Conservation (phyloP, 2,113 vertebrate species). For the Struthio camelus region DNA sequence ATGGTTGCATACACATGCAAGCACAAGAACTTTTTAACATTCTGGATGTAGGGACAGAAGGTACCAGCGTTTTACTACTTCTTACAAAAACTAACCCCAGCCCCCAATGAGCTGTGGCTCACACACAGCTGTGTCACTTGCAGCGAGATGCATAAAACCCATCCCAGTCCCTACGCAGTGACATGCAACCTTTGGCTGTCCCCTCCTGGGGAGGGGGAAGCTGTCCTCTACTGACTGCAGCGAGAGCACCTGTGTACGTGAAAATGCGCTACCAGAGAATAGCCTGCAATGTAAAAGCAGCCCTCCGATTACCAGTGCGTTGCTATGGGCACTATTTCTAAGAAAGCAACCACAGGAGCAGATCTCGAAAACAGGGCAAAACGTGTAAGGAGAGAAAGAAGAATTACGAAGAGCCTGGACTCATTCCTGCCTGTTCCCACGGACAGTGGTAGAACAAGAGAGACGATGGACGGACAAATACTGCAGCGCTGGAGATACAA, state of each 20-base stretch:
- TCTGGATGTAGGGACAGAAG: not conserved
- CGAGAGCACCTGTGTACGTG: not conserved
- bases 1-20: not conserved
- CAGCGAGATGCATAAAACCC: not conserved
- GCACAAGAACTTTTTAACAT: not conserved
- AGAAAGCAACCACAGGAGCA: not conserved
- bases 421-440: not conserved
- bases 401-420: not conserved
- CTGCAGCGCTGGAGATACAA: not conserved
- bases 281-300: not conserved
- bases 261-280: not conserved
- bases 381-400: not conserved
- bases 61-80: not conserved
- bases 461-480: not conserved
- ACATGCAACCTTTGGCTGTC: not conserved
- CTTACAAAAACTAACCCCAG: not conserved
- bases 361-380: not conserved
- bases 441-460: rapidly evolving
- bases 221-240: not conserved
- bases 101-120: rapidly evolving
- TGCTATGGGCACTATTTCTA: not conserved
- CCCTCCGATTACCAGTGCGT: not conserved
- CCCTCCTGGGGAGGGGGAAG: not conserved
- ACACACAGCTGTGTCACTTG: rapidly evolving
- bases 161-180: not conserved